Percentiles rank a stretch among this genome's conserved stretches.
Evolutionary conservation across 2,797 vertebrate species (phyloP).

Genomic region (Micromesistius poutassou): DNA sequence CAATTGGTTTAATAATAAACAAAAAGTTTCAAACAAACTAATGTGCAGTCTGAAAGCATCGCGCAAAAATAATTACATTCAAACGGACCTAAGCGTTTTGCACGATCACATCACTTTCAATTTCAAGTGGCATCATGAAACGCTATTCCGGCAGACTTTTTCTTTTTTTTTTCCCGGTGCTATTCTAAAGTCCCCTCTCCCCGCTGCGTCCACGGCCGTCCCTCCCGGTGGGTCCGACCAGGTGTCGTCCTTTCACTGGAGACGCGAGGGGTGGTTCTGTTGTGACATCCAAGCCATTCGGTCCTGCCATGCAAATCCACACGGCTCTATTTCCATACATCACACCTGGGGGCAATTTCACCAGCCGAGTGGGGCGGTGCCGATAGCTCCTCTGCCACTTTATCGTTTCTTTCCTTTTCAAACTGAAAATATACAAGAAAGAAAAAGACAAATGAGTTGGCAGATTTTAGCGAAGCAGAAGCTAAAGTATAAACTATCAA

Average conservation of each 20-base stretch:
- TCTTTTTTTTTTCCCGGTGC: background rate
- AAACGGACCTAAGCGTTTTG: too few relatives aligned
- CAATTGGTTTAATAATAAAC: too few relatives aligned
- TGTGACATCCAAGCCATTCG: conserved; percentile 54
- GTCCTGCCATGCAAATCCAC: conserved; percentile 33
- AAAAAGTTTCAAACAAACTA: too few relatives aligned
- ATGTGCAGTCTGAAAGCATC: background rate
- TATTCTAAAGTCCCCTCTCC: background rate
- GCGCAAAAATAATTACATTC: background rate
- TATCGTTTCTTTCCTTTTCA: background rate
- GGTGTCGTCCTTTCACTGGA: conserved; percentile 48
- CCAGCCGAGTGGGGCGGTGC: conserved; percentile 12
- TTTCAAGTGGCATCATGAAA: background rate
- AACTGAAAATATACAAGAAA: background rate
- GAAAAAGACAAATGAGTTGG: background rate
- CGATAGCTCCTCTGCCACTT: background rate
- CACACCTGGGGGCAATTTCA: conserved; percentile 62
- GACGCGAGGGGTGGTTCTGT: conserved; percentile 44
- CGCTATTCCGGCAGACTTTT: background rate
- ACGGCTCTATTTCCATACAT: conserved; percentile 47
- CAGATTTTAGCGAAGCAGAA: background rate
- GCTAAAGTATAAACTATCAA: background rate
- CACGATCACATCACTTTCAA: background rate
- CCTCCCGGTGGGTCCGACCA: conserved; percentile 33
- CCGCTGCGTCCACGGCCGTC: background rate